A percentile compares a stretch with the other conserved stretches of the same genome.
These are phyloP conservation scores for Brachyhypopomus gauderio DNA, from an alignment of 2,113 vertebrate genomes.

Conservation along the genomic window DNA sequence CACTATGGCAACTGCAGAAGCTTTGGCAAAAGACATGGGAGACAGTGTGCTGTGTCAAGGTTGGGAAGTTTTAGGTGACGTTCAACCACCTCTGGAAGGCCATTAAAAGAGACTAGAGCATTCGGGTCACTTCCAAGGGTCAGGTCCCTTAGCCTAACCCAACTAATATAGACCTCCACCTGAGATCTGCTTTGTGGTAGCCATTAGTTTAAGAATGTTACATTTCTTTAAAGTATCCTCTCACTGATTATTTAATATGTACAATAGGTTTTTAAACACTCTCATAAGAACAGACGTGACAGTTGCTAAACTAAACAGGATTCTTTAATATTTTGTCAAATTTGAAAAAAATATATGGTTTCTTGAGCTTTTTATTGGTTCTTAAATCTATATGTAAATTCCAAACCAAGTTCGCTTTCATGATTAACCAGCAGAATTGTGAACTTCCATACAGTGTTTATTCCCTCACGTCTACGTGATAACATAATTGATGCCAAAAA, in stretches of 20 bases:
- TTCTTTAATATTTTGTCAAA: background rate
- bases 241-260: background rate
- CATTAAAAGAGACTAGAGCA: slow-evolving; percentile 22
- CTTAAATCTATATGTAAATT: too few relatives aligned
- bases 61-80: slow-evolving; percentile 33
- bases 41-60: slow-evolving; percentile 23
- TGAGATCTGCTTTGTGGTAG: background rate
- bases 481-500: slow-evolving; percentile 35
- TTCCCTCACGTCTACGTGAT: background rate
- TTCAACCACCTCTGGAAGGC: slow-evolving; percentile 30
- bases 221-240: background rate
- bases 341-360: too few relatives aligned
- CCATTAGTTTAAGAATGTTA: background rate
- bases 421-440: slow-evolving; percentile 14
- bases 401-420: background rate
- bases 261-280: background rate
- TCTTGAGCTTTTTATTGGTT: too few relatives aligned
- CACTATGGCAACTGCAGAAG: slow-evolving; percentile 19
- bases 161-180: background rate
- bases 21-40: slow-evolving; percentile 19
- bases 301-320: too few relatives aligned
- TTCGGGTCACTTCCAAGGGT: slow-evolving; percentile 1
- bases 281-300: background rate
- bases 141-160: background rate
- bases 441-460: background rate